These are phyloP conservation scores for Myrmophylax atrothorax DNA, from an alignment of 2,113 vertebrate genomes.

Conservation along the genomic window DNA sequence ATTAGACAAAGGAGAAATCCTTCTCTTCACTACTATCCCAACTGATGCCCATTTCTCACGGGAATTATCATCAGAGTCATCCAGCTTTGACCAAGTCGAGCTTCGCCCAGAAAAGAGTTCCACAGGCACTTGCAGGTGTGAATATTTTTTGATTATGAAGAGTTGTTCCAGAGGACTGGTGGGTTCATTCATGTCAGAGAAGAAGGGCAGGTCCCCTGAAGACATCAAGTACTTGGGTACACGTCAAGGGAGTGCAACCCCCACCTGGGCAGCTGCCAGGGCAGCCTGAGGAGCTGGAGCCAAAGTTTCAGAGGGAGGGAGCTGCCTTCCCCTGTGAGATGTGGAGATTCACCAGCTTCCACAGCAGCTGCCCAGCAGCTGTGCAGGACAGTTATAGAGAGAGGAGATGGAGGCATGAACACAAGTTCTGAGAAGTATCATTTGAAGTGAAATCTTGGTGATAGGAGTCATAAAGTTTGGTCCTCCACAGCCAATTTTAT, in stretches of 20 bases:
- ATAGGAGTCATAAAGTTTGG: neutral
- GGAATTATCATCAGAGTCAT: neutral
- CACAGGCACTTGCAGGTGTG: neutral
- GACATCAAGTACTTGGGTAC: fast-evolving
- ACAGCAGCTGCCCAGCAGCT: neutral
- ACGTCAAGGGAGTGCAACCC: neutral
- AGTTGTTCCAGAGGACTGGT: neutral
- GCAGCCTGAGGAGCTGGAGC: neutral
- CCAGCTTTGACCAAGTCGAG: neutral
- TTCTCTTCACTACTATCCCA: fast-evolving
- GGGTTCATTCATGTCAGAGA: neutral
- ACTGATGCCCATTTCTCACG: neutral
- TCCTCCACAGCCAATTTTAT: neutral
- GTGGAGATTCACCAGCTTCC: neutral
- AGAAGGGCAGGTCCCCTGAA: neutral
- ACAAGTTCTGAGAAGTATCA: neutral
- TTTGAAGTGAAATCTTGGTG: neutral
- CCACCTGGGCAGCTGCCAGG: neutral
- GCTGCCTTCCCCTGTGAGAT: neutral
- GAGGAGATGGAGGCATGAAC: neutral
- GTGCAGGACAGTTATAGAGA: neutral
- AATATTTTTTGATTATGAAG: fast-evolving
- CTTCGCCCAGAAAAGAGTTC: neutral
- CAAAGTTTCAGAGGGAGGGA: neutral
- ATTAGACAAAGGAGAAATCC: neutral